These are phyloP conservation scores for Allobates femoralis DNA, from an alignment of 2,797 vertebrate genomes.

Conservation along the genomic window DNA sequence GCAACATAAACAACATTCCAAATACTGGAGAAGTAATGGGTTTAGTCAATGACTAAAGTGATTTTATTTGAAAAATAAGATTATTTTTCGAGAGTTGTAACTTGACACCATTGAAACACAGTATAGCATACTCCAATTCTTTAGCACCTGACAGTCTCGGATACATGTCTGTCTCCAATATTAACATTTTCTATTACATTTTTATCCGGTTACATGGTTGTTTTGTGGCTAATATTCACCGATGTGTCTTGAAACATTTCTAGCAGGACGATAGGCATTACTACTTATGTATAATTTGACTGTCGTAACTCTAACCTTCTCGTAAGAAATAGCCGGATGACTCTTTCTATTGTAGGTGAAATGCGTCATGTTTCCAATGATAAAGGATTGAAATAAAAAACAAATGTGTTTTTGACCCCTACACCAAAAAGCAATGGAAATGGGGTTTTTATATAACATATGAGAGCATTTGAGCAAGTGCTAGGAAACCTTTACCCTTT, in stretches of 20 bases:
- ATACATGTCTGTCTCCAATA: background rate
- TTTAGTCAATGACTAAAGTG: constrained; percentile 16
- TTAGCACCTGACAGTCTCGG: background rate
- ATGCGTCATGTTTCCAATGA: background rate
- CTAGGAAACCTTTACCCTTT: constrained; percentile 12
- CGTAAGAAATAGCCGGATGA: background rate
- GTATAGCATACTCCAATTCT: background rate
- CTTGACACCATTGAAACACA: background rate
- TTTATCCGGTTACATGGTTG: background rate
- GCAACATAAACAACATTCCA: constrained; percentile 34
- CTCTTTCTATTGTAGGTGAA: constrained; percentile 2
- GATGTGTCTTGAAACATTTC: background rate
- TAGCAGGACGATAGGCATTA: background rate
- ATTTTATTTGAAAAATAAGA: constrained; percentile 1
- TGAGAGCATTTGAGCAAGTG: constrained; percentile 35
- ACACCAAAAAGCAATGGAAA: constrained; percentile 43
- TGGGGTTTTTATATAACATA: constrained; percentile 38
- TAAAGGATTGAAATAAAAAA: constrained; percentile 37
- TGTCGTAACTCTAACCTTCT: background rate
- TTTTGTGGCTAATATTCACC: background rate
- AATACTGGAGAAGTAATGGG: constrained; percentile 2
- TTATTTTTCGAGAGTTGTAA: background rate
- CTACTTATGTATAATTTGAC: background rate
- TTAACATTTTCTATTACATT: background rate
- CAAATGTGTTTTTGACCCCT: constrained; percentile 27